These are phyloP conservation scores for Clarias macrocephalus DNA, from an alignment of 2,113 vertebrate genomes.

Conservation along the genomic window DNA sequence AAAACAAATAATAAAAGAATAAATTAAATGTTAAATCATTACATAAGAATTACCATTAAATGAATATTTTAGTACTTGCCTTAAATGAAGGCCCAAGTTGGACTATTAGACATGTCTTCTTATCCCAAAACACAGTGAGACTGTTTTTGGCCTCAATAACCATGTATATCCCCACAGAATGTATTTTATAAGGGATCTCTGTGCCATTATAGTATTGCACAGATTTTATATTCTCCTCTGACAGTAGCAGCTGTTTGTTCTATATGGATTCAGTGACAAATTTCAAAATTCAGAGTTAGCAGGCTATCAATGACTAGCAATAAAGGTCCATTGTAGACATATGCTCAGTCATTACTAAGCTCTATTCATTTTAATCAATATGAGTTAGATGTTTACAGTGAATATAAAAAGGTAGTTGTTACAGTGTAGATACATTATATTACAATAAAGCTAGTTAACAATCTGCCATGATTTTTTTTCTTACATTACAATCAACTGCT, in stretches of 20 bases:
- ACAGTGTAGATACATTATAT: not conserved
- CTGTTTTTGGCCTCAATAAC: conserved; percentile 80
- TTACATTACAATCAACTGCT: not conserved
- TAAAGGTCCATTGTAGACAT: not conserved
- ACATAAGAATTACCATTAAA: not conserved
- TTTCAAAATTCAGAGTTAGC: not conserved
- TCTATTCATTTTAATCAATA: not conserved
- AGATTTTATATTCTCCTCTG: conserved; percentile 74
- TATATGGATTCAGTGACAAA: conserved; percentile 58
- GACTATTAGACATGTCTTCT: conserved; percentile 84
- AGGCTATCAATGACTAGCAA: not conserved
- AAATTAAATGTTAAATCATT: not conserved
- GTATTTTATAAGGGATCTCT: conserved; percentile 77
- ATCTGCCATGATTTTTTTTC: not conserved
- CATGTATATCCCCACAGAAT: conserved; percentile 82
- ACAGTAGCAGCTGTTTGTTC: conserved; percentile 82
- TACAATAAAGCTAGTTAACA: not conserved
- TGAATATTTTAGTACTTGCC: conserved; percentile 64
- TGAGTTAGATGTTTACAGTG: not conserved
- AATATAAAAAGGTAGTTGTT: not conserved
- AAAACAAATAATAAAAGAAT: not conserved
- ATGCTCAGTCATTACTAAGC: not conserved
- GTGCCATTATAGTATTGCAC: conserved; percentile 61
- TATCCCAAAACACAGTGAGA: conserved; percentile 86
- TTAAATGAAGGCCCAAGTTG: conserved; percentile 79